Conservation (phyloP, 92 coral and sea anemone genomes). For the Ricordea florida region DNA sequence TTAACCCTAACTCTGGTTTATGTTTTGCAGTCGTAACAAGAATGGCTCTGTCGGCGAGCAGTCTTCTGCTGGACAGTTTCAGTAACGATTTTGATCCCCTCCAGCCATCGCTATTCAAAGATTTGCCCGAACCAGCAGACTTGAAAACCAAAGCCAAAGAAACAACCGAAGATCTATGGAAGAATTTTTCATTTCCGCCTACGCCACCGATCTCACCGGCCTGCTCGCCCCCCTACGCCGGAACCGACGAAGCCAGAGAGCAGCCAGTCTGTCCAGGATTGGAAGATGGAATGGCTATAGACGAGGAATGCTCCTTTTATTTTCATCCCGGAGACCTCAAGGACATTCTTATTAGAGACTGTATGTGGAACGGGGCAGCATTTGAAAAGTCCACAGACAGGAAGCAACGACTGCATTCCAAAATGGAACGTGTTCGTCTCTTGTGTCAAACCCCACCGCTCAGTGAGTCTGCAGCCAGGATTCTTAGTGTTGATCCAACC, state of each 20-base stretch:
- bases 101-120: conserved; percentile 78
- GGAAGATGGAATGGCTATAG: conserved; percentile 59
- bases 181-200: conserved; percentile 74
- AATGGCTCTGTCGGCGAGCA: conserved; percentile 58
- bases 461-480: conserved; percentile 84
- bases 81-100: conserved; percentile 75
- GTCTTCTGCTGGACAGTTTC: conserved; percentile 65
- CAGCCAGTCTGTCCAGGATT: conserved; percentile 81
- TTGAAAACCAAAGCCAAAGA: conserved; percentile 65
- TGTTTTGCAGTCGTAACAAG: conserved; percentile 4
- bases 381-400: conserved; percentile 59
- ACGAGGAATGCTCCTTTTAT: conserved; percentile 80
- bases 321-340: conserved; percentile 85
- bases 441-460: conserved; percentile 95
- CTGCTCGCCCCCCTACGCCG: conserved; percentile 72
- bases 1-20: conserved; percentile 14
- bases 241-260: conserved; percentile 67
- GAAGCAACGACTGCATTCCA: conserved; percentile 45
- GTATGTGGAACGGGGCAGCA: conserved; percentile 99
- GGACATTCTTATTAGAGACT: conserved; percentile 95
- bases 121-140: conserved; percentile 66
- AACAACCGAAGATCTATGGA: conserved; percentile 63
- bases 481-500: conserved; percentile 93
- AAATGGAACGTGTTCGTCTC: conserved; percentile 77
- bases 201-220: conserved; percentile 92